These are phyloP conservation scores for Drosophila ezoana DNA, from an alignment of 2,888 invertebrate species.

Conservation along the genomic window DNA sequence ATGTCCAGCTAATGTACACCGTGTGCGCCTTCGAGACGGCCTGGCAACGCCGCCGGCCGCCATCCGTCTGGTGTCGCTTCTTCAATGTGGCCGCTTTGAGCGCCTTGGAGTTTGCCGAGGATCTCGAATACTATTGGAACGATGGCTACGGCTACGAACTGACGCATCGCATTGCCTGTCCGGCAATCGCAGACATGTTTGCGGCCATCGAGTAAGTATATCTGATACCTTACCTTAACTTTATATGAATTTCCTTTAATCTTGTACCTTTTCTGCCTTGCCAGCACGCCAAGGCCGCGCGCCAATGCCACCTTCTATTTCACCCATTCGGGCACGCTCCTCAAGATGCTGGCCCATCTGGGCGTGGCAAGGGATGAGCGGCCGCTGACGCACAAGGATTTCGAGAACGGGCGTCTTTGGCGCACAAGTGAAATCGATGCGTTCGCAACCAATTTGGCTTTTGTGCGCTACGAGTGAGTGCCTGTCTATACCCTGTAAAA, in stretches of 20 bases:
- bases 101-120: constrained; percentile 90
- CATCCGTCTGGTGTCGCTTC: constrained; percentile 92
- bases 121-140: constrained; percentile 92
- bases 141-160: constrained; percentile 92
- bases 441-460: constrained; percentile 92
- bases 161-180: constrained; percentile 91
- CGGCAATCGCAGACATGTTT: constrained; percentile 89
- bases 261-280: background rate
- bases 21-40: constrained; percentile 93
- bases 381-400: constrained; percentile 87
- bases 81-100: constrained; percentile 88
- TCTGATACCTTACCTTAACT: no score
- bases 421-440: constrained; percentile 89
- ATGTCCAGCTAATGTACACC: constrained; percentile 88
- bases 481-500: background rate
- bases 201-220: constrained; percentile 88
- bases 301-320: constrained; percentile 89
- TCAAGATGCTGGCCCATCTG: constrained; percentile 91
- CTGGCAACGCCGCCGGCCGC: constrained; percentile 87
- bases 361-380: constrained; percentile 89
- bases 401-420: constrained; percentile 86
- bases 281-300: constrained; percentile 59
- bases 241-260: no score
- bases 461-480: constrained; percentile 90
- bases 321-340: constrained; percentile 92